phyloP scores from a whole-genome alignment of 2,113 vertebrate genomes.

The Dendropsophus ebraccatus region DNA sequence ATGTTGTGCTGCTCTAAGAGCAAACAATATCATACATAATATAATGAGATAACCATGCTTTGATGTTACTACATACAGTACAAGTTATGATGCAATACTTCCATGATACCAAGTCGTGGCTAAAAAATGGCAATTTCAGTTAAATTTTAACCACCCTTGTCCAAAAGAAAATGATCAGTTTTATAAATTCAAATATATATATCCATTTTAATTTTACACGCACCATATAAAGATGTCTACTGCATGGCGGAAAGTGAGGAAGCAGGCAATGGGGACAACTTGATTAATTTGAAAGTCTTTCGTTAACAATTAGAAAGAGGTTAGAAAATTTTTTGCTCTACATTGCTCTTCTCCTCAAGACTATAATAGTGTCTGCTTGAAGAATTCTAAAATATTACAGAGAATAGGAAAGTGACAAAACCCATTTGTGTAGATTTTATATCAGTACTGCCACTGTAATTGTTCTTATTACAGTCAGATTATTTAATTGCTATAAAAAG shows the following conservation, averaged over 20 bases:
- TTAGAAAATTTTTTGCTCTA: constrained; percentile 39
- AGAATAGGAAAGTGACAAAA: constrained; percentile 55
- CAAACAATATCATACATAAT: too few species aligned
- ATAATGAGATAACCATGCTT: too few species aligned
- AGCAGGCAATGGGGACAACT: constrained; percentile 40
- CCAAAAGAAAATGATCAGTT: background rate
- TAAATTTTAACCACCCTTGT: background rate
- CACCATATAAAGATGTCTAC: constrained; percentile 38
- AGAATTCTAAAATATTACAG: constrained; percentile 51
- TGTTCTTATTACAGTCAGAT: constrained; percentile 57
- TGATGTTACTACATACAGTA: too few species aligned
- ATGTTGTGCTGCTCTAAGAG: too few species aligned
- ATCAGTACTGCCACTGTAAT: constrained; percentile 50
- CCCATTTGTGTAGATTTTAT: constrained; percentile 54
- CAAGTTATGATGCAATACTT: too few species aligned
- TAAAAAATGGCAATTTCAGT: background rate
- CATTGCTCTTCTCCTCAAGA: constrained; percentile 39
- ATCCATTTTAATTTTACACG: background rate
- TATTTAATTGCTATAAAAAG: constrained; percentile 59
- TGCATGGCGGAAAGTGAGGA: constrained; percentile 10
- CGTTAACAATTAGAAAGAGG: constrained; percentile 50
- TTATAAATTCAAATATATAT: too few species aligned
- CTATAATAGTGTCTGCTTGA: constrained; percentile 51
- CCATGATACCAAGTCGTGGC: too few species aligned
- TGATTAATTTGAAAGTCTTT: constrained; percentile 57